Evolutionary conservation across 2,797 vertebrate species (phyloP), one percentile per base, ranked within the genome.

Genomic region (Hemitrygon akajei): DNA sequence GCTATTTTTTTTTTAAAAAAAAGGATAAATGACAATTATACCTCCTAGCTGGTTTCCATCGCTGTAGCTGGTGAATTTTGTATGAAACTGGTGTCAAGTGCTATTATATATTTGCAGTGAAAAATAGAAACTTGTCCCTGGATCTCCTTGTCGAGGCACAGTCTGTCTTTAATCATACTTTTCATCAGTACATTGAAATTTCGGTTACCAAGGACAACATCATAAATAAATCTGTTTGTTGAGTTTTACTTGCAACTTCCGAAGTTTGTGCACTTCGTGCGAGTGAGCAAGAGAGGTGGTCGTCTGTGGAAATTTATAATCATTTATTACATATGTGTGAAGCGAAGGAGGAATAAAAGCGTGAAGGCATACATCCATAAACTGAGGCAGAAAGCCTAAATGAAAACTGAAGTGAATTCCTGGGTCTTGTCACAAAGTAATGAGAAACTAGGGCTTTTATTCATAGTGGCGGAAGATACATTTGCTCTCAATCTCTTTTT

Each of bases 131-230:
- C 96, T 97, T 97, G 96, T 96, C 97, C 96, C 96, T 97, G 95
- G 95, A 97, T 97, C 97, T 96, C 96, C 97, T 97, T 97, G 96
- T 97, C 96, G 96, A 97, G 97, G 97, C 95, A 96, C 96, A 95
- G 96, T 96, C 96, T 97, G 97, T 97, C 97, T 97, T 98, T 98
- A 98, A 98, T 98, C 98, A 98, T 98, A 98, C 97, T 98, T 98
- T 98, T 98, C 98, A 98, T 98, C 97, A 97, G 97, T 97, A 98
- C 98, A 98, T 98, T 98, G 97, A 98, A 98, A 98, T 98, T 98
- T 98, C 97, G 95, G 97, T 97, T 97, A 96, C 97, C 98, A 98
- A 98, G 98, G 98, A 98, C 98, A 98, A 97, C 97, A 98, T 97
- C 98, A 98, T 98, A 98, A 98, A 98, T 98, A 98, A 98, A 97